These are phyloP conservation scores for Sesamia nonagrioides DNA, from an alignment of 1,140 invertebrate species.

Conservation along the genomic window DNA sequence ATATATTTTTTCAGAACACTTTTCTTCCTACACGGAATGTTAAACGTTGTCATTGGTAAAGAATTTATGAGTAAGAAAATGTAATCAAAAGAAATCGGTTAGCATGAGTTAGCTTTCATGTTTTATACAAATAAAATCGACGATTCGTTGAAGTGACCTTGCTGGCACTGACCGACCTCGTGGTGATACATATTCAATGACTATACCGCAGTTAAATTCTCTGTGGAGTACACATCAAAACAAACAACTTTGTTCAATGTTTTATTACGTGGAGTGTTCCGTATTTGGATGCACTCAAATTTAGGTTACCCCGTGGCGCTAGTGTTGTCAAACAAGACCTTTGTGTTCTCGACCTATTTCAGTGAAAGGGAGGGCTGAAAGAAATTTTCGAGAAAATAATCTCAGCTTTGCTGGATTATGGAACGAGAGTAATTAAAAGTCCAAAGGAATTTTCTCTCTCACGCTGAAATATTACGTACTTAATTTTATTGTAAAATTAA, in stretches of 20 bases:
- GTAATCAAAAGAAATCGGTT: slow-evolving; percentile 11
- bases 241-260: slow-evolving; percentile 37
- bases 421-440: background rate
- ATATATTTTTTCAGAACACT: slow-evolving; percentile 17
- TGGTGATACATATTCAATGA: slow-evolving; percentile 64
- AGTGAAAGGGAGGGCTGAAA: slow-evolving; percentile 9
- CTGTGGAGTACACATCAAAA: slow-evolving; percentile 37
- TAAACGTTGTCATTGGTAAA: slow-evolving; percentile 17
- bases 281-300: slow-evolving; percentile 38
- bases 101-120: slow-evolving; percentile 30
- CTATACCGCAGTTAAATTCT: slow-evolving; percentile 33
- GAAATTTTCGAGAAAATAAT: slow-evolving; percentile 32
- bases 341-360: slow-evolving; percentile 20
- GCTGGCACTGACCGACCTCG: slow-evolving; percentile 67
- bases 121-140: slow-evolving; percentile 39
- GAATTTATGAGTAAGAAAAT: slow-evolving; percentile 26
- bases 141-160: slow-evolving; percentile 55
- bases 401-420: background rate
- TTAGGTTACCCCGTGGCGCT: slow-evolving; percentile 24
- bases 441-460: background rate
- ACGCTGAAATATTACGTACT: slow-evolving; percentile 9
- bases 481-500: too few relatives aligned
- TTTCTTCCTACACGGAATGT: slow-evolving; percentile 15
- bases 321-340: slow-evolving; percentile 23
- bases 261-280: background rate